Base-by-base conservation (phyloP, 2,888 invertebrate genomes). In the Eupithecia abbreviata region DNA sequence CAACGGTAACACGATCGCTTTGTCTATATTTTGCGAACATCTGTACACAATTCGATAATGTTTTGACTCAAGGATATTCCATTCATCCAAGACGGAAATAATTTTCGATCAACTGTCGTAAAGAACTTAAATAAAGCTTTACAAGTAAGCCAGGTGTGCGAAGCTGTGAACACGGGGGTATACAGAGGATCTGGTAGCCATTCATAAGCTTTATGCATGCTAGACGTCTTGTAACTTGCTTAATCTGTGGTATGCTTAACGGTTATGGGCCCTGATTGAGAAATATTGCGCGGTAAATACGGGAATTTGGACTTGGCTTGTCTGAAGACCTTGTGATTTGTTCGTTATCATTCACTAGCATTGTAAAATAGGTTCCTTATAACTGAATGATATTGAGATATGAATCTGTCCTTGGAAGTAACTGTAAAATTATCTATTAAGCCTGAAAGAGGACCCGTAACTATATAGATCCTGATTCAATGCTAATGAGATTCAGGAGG, bases 181-280 rank as follows among this genome's bases (percentile, higher is more conserved):
- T 30, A 73, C 72, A 77, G 49, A 69, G 76, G 72, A 79, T 73
- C 62, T 62, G 10, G 30, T 30, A 58, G 71, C 79, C 80, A 83
- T 84, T 84, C 81, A 86, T 84, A 85, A 85, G 74, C 78, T 87
- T 84, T 87, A 85, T 83, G 79, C 84, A 85, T 83, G 80, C 84
- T 84, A 82, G 72, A 82, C 83, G 84, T 81, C 85, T 85, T 78
- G 79, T 80, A 43, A n/a, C n/a, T 68, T 68, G 43, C 10, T 45
- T 68, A 68, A 68, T 68, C 67, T 68, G 67, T 68, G 67, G 43
- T 43, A 43, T 68, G 80, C 83, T 80, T 83, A 83, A 87, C 85
- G 86, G 81, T 86, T 87, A 88, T 84, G 83, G 82, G 80, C 79
- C 77, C 83, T 91, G 89, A 91, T 91, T 90, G 88, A 88, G 90